These are phyloP conservation scores for Apogon hyalosoma DNA, from an alignment of 2,797 vertebrate species.

Conservation along the genomic window DNA sequence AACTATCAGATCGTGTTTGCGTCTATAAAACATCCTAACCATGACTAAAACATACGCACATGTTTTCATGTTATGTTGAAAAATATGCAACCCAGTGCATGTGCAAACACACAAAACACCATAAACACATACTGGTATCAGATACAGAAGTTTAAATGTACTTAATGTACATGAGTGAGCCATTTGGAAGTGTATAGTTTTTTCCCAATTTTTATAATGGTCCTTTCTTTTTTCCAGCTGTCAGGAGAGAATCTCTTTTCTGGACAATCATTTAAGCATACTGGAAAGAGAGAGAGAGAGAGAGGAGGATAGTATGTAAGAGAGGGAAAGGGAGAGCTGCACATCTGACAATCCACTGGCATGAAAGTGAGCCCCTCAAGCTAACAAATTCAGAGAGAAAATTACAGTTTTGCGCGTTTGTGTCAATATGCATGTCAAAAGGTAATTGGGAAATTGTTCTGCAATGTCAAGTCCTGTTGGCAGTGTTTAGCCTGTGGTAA, in stretches of 20 bases:
- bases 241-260: constrained; percentile 60
- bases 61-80: neutral
- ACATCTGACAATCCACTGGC: constrained; percentile 83
- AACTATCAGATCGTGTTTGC: constrained; percentile 60
- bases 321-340: constrained; percentile 77
- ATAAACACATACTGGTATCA: constrained; percentile 11
- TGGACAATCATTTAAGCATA: constrained; percentile 72
- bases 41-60: constrained; percentile 9
- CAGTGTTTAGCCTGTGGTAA: constrained; percentile 84
- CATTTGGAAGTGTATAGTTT: constrained; percentile 14
- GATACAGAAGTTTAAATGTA: constrained; percentile 20
- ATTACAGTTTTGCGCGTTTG: constrained; percentile 85
- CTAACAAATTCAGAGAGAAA: constrained; percentile 85
- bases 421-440: constrained; percentile 88
- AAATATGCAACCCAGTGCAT: neutral
- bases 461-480: constrained; percentile 85
- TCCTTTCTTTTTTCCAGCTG: constrained; percentile 52
- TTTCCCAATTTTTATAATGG: constrained; percentile 48
- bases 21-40: constrained; percentile 24
- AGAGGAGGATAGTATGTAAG: constrained; percentile 62
- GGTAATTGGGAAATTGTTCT: constrained; percentile 86
- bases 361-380: constrained; percentile 84
- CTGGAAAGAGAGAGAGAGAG: constrained; percentile 71
- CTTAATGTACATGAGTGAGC: neutral
- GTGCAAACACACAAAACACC: neutral